These are phyloP conservation scores for Pristionchus fissidentatus DNA, from an alignment of 2,888 invertebrate genomes.

Conservation along the genomic window DNA sequence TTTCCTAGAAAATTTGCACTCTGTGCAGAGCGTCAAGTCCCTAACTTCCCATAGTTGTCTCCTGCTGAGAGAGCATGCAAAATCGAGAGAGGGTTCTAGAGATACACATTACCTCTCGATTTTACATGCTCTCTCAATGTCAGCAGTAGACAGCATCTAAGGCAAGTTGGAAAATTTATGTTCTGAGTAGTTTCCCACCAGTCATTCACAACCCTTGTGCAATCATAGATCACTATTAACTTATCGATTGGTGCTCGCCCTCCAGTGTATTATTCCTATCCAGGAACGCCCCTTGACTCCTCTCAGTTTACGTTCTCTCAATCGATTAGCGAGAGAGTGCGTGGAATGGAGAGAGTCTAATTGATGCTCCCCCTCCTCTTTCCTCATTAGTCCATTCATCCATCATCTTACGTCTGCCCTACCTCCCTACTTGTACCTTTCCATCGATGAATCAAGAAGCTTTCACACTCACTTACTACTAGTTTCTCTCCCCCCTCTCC, in stretches of 20 bases:
- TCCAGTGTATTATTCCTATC: slow-evolving; percentile 1
- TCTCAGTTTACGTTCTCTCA: background rate
- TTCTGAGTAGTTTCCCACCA: background rate
- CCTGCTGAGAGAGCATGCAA: too few species aligned
- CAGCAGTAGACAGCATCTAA: too few species aligned
- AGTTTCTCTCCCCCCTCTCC: background rate
- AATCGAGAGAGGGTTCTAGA: too few species aligned
- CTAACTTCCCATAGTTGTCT: too few species aligned
- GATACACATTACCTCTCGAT: too few species aligned
- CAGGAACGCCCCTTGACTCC: background rate
- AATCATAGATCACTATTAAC: slow-evolving; percentile 1
- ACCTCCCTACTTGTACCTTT: slow-evolving; percentile 26
- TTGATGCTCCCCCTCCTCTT: slow-evolving; percentile 2
- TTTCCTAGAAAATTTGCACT: too few species aligned
- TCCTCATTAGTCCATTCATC: background rate
- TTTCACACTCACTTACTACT: background rate
- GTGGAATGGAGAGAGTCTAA: slow-evolving; percentile 7
- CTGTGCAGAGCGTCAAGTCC: too few species aligned
- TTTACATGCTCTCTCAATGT: too few species aligned
- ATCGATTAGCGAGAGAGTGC: background rate
- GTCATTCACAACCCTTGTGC: slow-evolving; percentile 2
- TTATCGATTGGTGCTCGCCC: background rate
- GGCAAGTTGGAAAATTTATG: background rate
- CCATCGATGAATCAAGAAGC: slow-evolving; percentile 12
- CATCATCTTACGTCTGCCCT: background rate